Evolutionary conservation across 1,140 invertebrate species (phyloP).

Genomic region (Neuroterus valhalla): DNA sequence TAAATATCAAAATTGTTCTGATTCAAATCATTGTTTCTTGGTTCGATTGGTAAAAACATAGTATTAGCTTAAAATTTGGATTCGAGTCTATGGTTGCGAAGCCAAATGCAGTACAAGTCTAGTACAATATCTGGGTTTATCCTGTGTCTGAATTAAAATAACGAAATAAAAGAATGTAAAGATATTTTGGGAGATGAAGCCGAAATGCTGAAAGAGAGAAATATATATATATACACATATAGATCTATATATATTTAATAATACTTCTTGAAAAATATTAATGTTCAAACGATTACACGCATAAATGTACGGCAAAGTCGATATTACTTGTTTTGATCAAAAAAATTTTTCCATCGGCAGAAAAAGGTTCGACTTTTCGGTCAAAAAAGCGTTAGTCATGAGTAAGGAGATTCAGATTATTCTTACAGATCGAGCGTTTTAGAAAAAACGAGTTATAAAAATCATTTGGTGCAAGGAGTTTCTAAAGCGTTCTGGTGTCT

Average conservation of each 20-base stretch:
- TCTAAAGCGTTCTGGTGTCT: slow-evolving; percentile 20
- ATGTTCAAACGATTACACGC: slow-evolving; percentile 14
- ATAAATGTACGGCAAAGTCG: slow-evolving; percentile 12
- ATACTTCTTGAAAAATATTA: slow-evolving; percentile 34
- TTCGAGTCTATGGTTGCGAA: neutral
- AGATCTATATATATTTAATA: slow-evolving; percentile 49
- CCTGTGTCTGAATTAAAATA: slow-evolving; percentile 13
- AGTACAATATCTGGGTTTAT: slow-evolving; percentile 21
- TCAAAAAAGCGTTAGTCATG: neutral
- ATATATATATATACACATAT: slow-evolving; percentile 34
- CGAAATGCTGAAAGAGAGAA: slow-evolving; percentile 39
- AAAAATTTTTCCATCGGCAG: neutral
- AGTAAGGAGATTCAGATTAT: neutral
- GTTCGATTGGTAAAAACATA: neutral
- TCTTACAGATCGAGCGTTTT: slow-evolving; percentile 4
- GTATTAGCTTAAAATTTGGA: neutral
- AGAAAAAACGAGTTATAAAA: slow-evolving; percentile 7
- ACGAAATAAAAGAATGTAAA: slow-evolving; percentile 29
- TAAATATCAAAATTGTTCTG: neutral
- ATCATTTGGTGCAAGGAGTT: slow-evolving; percentile 1
- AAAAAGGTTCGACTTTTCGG: neutral
- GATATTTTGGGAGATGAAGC: slow-evolving; percentile 38
- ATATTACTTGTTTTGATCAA: neutral
- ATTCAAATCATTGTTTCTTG: neutral
- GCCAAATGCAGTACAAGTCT: neutral